phyloP scores from a whole-genome alignment of 2,113 vertebrate species.

The Opisthocomus hoazin region DNA sequence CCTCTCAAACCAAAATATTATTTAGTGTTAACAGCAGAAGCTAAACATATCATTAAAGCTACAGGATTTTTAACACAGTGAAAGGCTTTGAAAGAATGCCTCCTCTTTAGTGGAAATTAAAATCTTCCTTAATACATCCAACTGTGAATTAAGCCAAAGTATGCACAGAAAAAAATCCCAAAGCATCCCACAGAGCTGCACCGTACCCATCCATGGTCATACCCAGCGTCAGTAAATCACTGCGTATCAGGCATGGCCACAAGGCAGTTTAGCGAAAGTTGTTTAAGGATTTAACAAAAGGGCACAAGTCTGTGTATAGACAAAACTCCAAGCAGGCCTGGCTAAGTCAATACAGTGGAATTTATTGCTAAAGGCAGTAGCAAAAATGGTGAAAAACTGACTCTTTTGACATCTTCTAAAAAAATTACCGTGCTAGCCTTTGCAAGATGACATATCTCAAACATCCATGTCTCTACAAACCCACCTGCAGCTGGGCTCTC shows the following conservation, averaged over 20 bases:
- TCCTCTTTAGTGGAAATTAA: not conserved
- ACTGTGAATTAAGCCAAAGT: not conserved
- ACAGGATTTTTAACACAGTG: not conserved
- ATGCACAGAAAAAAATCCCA: not conserved
- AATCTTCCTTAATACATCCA: not conserved
- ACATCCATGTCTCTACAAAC: not conserved
- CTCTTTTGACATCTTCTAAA: not conserved
- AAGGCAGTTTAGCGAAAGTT: not conserved
- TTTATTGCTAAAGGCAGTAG: not conserved
- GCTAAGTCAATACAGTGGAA: not conserved
- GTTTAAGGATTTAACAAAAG: not conserved
- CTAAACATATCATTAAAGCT: not conserved
- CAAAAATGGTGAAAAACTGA: not conserved
- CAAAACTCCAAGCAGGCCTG: not conserved
- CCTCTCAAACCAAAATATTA: not conserved
- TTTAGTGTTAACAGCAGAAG: not conserved
- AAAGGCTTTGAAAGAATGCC: not conserved
- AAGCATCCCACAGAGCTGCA: not conserved
- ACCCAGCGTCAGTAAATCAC: not conserved
- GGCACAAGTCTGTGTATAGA: not conserved
- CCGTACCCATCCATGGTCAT: slow-evolving; percentile 15
- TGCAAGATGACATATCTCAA: not conserved
- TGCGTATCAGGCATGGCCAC: not conserved
- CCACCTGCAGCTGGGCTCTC: not conserved
- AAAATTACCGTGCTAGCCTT: not conserved